Base-by-base conservation (phyloP, 2,888 invertebrate genomes). In the Orthosia gothica region DNA sequence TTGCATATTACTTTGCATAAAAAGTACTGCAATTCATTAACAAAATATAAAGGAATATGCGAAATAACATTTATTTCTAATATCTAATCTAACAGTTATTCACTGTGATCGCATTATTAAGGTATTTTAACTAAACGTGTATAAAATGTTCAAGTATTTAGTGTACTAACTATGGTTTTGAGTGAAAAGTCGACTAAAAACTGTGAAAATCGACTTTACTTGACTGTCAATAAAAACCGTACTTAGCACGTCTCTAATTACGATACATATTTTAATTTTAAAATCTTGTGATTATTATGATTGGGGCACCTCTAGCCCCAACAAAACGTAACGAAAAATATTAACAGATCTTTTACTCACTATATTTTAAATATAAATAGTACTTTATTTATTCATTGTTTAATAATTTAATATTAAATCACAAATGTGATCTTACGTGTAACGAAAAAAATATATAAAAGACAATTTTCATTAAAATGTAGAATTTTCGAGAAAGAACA, bases 351-450 rank as follows among this genome's bases (percentile, higher is more conserved):
- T 84, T 77, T 79, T 70, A 82, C 79, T 86, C 80, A 73, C 72
- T 76, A 74, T 84, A 69, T 86, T 82, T 85, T 81, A 86, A 85
- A 84, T 84, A 83, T 83, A 81, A 85, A 86, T 82, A 81, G 78
- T 79, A 77, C 69, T 79, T 87, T 87, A 86, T 86, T 86, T 86
- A 85, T 85, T 86, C 76, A 82, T 73, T 87, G 66, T 79, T 81
- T 87, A 80, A 74, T 77, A 40, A 59, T 74, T 75, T 76, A 74
- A 78, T 74, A 58, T 63, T 73, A 65, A 82, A 70, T 74, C 81
- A 83, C 80, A 73, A 69, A 75, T 84, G 87, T 87, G 86, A 87
- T 87, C 54, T 54, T 83, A 87, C 74, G 82, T 81, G 83, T 86
- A 85, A 87, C 87, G 83, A 81, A 61, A 63, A 70, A 81, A 70